Evolutionary conservation across 2,113 vertebrate species (phyloP), one percentile per base, ranked within the genome.

Genomic region (Oxyura jamaicensis): DNA sequence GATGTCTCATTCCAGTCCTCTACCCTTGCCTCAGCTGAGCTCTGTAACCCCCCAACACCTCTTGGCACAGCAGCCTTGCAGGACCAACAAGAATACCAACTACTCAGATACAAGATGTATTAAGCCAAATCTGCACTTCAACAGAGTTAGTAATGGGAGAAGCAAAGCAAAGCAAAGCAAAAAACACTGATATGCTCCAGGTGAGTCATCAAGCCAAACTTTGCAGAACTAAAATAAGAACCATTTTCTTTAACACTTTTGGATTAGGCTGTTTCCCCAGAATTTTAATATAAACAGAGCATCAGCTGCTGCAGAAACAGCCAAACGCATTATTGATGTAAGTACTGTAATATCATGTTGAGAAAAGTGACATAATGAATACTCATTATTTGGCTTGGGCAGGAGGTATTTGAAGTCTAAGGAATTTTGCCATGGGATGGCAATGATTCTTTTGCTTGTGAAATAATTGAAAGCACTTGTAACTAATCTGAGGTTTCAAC

Each of bases 381-480:
- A 12, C 41, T 93, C 55, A 46, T 73, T 85, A 68, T 39, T 86
- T 92, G 74, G 36, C 62, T 91, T 77, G 81, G 74, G 50, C 50
- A 59, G 41, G 73, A 67, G 87, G 58, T 4, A 56, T 44, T 7
- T 55, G 44, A 68, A 73, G 58, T 36, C 36, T 59, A 21, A 41
- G 67, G 58, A 88, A 29, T 46, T 92, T 39, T 67, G 76, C 84
- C 75, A 89, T 5, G 73, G 67, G 58, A 94, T 55, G 55, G 74
- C 83, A 93, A 91, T 17, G 59, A 36, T 79, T 78, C 13, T n/a
- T 83, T 82, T 69, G 50, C 81, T 76, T 36, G 39, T 71, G 89
- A 80, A 94, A 91, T 71, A 79, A 93, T 52, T 85, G 58, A 94
- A 85, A 95, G 69, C 73, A 69, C 81, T 89, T 59, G 65, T 90